phyloP scores from a whole-genome alignment of 2,113 vertebrate species.

The Origma solitaria region DNA sequence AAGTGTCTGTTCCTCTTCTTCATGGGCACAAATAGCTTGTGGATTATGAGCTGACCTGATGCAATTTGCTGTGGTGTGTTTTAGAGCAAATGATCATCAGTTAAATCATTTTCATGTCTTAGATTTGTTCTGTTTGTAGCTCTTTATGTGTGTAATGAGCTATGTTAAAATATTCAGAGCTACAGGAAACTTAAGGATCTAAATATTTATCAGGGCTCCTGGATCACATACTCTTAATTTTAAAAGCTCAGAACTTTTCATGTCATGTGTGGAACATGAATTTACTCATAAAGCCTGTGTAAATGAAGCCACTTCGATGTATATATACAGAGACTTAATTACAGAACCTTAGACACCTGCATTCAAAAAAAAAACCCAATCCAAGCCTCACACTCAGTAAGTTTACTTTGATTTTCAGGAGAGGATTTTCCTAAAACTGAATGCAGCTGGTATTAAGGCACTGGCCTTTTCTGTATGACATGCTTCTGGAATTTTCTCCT shows the following conservation, averaged over 20 bases:
- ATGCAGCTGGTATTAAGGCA: background rate
- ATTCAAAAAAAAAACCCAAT: background rate
- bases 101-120: background rate
- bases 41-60: background rate
- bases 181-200: background rate
- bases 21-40: background rate
- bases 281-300: background rate
- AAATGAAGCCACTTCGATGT: background rate
- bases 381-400: background rate
- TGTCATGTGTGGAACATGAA: background rate
- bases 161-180: background rate
- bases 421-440: background rate
- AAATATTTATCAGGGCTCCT: background rate
- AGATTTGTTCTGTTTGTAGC: background rate
- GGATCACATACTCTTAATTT: background rate
- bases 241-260: background rate
- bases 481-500: background rate
- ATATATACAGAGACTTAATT: background rate
- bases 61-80: fast-evolving
- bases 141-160: background rate
- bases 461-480: background rate
- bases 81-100: background rate
- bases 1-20: background rate
- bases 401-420: background rate
- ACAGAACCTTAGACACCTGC: background rate